Base-by-base conservation (phyloP, 1,140 invertebrate genomes). In the Globodera rostochiensis region DNA sequence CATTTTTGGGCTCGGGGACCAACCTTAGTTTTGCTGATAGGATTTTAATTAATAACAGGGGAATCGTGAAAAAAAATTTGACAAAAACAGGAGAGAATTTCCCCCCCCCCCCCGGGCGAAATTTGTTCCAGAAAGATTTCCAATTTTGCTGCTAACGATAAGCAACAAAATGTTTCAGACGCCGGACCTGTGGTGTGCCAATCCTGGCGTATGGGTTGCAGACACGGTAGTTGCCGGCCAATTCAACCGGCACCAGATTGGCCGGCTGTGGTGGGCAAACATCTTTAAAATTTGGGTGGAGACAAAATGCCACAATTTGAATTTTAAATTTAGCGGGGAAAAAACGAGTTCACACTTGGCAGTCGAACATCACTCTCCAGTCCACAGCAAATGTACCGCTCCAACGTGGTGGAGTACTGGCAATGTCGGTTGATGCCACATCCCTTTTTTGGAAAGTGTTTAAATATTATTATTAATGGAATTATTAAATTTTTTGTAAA, bases 231-330 rank as follows among this genome's bases (percentile, higher is more conserved):
- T 89, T 89, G 21, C 88, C 88, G 21, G 88, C 88, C 77, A 89
- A 75, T 74, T 89, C 88, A 19, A 89, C 88, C 13, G 88, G 88
- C 46, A 89, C 87, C 9, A 89, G 77, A 81, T 89, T 89, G 19
- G 88, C 88, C 13, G 87, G 87, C 71, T 88, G 87, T 13, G 87
- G 87, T 8, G 87, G 87, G 75, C 87, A 88, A 5, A 89, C 88
- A 74, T 89, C 87, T 86, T 50, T 80, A 86, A 76, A 9, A 15
- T 3, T 1, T 4, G 7, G 7, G 6, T 57, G 80, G 53, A 11
- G 50, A 53, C 50, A 13, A 53, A 53, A 53, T 53, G 50, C 50
- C 50, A 53, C 7, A 83, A 19, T 71, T 25, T 57, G n/a, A 9
- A 19, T 46, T 21, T 8, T 80, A 47, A 45, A n/a, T 11, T 84